Conservation (phyloP, 2,888 invertebrate genomes). For the Conomelus anceps region DNA sequence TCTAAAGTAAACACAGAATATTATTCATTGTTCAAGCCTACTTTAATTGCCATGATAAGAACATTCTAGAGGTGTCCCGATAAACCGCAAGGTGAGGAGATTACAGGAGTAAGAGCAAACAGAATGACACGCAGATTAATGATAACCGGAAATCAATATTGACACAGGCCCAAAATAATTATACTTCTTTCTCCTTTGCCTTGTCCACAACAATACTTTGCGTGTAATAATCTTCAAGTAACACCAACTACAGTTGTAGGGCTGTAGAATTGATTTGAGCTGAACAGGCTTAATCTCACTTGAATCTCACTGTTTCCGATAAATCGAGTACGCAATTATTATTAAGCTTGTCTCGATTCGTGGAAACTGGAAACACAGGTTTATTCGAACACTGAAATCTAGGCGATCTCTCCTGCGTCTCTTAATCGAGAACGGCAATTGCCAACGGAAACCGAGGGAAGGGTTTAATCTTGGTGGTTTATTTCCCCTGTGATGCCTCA, state of each 20-base stretch:
- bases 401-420: not conserved
- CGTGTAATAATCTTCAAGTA: not conserved
- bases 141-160: too few species aligned
- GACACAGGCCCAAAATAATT: too few species aligned
- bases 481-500: not conserved
- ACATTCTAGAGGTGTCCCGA: too few species aligned
- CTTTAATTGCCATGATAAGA: too few species aligned
- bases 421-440: not conserved
- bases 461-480: not conserved
- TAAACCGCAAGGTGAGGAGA: too few species aligned
- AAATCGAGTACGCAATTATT: not conserved
- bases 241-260: not conserved
- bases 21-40: too few species aligned
- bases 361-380: not conserved
- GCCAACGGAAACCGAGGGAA: not conserved
- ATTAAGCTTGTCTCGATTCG: not conserved
- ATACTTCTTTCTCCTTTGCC: too few species aligned
- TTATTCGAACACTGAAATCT: not conserved
- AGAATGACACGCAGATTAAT: too few species aligned
- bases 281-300: not conserved
- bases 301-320: not conserved
- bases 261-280: not conserved
- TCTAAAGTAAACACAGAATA: too few species aligned
- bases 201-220: too few species aligned
- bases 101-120: too few species aligned